Percentiles rank a stretch among this genome's conserved stretches.
Evolutionary conservation across 2,797 vertebrate genomes (phyloP).

Genomic region (Lagothrix lagotricha): DNA sequence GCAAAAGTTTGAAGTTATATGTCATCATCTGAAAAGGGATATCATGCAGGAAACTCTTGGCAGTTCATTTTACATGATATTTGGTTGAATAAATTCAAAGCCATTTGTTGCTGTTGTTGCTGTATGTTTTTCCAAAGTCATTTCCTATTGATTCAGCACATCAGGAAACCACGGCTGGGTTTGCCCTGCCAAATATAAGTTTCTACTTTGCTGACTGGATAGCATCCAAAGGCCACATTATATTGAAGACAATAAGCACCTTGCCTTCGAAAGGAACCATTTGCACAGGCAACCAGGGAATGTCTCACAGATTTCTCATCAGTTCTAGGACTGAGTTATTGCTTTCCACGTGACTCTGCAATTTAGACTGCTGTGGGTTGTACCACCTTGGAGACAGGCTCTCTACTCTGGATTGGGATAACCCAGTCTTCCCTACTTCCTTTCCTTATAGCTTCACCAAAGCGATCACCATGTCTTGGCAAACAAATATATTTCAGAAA

Average conservation of each 20-base stretch:
- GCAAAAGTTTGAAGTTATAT: background rate
- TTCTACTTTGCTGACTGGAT: slow-evolving; percentile 49
- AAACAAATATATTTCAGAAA: background rate
- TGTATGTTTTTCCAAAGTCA: slow-evolving; percentile 61
- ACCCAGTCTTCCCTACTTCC: background rate
- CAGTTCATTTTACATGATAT: background rate
- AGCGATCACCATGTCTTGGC: background rate
- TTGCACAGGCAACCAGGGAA: background rate
- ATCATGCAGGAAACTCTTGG: background rate
- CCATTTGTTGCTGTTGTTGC: slow-evolving; percentile 1
- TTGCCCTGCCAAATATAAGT: slow-evolving; percentile 18
- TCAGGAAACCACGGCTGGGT: background rate
- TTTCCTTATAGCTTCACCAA: background rate
- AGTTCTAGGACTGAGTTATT: background rate
- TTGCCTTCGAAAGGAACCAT: slow-evolving; percentile 40
- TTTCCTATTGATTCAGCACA: slow-evolving; percentile 62
- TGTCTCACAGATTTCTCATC: background rate
- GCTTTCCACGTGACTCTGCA: background rate
- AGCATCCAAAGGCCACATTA: slow-evolving; percentile 57
- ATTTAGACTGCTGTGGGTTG: background rate
- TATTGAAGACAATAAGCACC: slow-evolving; percentile 12
- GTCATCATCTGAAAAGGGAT: background rate
- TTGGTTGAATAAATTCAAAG: slow-evolving; percentile 50
- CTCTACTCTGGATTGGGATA: background rate
- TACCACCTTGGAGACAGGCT: background rate